Base-by-base conservation (phyloP, 53 echinoderm and acorn worm genomes). In the Patiria pectinifera region DNA sequence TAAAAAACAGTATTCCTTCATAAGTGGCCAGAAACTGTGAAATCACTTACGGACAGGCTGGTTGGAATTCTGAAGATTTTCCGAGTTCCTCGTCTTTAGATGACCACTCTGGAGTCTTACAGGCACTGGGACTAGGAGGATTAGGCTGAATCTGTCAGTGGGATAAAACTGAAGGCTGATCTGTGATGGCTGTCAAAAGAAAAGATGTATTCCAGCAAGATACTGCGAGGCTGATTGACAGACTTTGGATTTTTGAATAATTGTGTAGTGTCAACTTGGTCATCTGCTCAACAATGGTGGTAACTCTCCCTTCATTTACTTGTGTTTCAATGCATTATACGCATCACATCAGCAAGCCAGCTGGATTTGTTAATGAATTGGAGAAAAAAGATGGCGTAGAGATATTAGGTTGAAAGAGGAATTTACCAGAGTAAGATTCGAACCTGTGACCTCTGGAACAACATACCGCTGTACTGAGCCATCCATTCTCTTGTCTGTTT, bases 61-160 rank as follows among this genome's bases (percentile, higher is more conserved):
- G 16, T 35, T 84, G 84, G 84, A 84, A 84, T 84, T 35, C 84
- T 18, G 25, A 84, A 84, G 84, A 84, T 84, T 84, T 84, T 26
- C 26, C 5, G 12, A 66, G 66, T 18, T 62, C 62, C 84, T 63
- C 80, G 45, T 79, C 45, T 45, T 43, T 11, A 18, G 45, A 47
- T 79, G 74, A 18, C 77, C 77, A 45, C 45, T 45, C 45, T 47
- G 3, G 19, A 5, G 16, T 45, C 45, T 79, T 79, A 15, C 26
- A 11, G 45, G 62, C 26, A 84, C 61, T 35, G 62, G 84, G 84
- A 84, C 0, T 62, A 26, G 15, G 61, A 47, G 23, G 9, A 35
- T 62, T 62, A 4, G 26, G 11, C 21, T 19, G 53, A 82, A 58
- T 53, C 79, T 82, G 82, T 22, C 8, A 6, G n/a, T 48, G 11